Percentiles rank a stretch among this genome's conserved stretches.
phyloP scores from a whole-genome alignment of 2,113 vertebrate species.

The Pseudolaguvia tuberculata region DNA sequence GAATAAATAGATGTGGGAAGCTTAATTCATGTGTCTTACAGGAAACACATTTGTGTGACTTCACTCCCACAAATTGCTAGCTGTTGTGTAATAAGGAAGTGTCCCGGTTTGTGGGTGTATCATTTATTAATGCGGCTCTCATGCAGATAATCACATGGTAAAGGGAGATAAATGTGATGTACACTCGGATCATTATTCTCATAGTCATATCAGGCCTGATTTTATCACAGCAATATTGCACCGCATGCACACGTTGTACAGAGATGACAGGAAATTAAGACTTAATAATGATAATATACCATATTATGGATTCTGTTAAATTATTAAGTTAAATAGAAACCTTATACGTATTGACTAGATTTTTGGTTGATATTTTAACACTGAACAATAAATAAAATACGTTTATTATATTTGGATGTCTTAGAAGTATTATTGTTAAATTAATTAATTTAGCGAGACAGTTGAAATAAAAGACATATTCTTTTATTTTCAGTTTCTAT shows the following conservation, averaged over 20 bases:
- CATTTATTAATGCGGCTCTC: too few species aligned
- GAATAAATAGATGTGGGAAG: not conserved
- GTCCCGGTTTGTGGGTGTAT: not conserved
- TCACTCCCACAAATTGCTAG: not conserved
- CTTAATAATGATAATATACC: slow-evolving; percentile 14
- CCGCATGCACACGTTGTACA: slow-evolving; percentile 1
- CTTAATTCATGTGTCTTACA: not conserved
- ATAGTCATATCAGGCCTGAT: slow-evolving; percentile 5
- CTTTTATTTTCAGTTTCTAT: too few species aligned
- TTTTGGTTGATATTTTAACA: not conserved
- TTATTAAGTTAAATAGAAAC: not conserved
- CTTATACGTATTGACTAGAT: too few species aligned
- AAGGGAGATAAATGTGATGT: slow-evolving; percentile 1
- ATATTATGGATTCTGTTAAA: not conserved
- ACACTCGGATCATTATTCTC: not conserved
- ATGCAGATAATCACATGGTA: slow-evolving; percentile 1
- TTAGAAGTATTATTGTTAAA: not conserved
- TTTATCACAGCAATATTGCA: slow-evolving; percentile 11
- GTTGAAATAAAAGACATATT: too few species aligned
- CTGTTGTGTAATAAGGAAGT: not conserved
- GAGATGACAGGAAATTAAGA: slow-evolving; percentile 3
- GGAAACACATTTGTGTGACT: not conserved
- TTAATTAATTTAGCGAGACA: not conserved
- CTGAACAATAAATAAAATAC: not conserved
- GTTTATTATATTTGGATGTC: too few species aligned